Evolutionary conservation across 2,113 vertebrate genomes (phyloP), one percentile per base, ranked within the genome.

Genomic region (Cardinalis cardinalis): DNA sequence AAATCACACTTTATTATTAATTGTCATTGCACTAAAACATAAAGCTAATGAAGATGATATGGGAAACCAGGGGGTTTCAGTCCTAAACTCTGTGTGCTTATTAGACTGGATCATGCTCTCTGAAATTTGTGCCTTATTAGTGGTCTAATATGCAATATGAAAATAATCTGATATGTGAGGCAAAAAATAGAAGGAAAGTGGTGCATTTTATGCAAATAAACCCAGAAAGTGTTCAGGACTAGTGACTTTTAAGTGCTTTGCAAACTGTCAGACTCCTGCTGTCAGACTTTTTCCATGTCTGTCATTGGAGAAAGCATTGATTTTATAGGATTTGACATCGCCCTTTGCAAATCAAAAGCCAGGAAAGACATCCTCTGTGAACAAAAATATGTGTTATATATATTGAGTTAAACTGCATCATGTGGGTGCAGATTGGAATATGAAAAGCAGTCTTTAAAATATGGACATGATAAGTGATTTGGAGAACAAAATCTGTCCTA

Each of bases 201-300:
- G 81, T 84, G n/a, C 29, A 14, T 79, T 92, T 91, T 40, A 95
- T 94, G 94, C 95, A 96, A 95, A 96, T 89, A 13, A 89, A 73
- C 77, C 51, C 91, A 89, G 53, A 88, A 92, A 72, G 49, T 75
- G 91, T 87, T 93, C 89, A 84, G 81, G 87, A 92, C 91, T 72
- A 75, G 58, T 92, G 52, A 93, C 64, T 90, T 94, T 60, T 59
- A 83, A 80, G 76, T 40, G 58, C 81, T 84, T 90, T 89, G 58
- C 89, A 90, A 93, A 73, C 49, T 34, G 61, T 71, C 79, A 93
- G 60, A 51, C 23, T 89, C 76, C 36, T 79, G 44, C 38, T 69
- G 70, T 75, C 70, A 92, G 32, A 61, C 14, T 89, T 90, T 68
- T 84, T 68, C 34, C 1, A 0, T 77, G 34, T 44, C n/a, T 78